Percentiles rank a stretch among this genome's conserved stretches.
phyloP scores from a whole-genome alignment of 2,113 vertebrate genomes.

The Trichomycterus rosablanca region DNA sequence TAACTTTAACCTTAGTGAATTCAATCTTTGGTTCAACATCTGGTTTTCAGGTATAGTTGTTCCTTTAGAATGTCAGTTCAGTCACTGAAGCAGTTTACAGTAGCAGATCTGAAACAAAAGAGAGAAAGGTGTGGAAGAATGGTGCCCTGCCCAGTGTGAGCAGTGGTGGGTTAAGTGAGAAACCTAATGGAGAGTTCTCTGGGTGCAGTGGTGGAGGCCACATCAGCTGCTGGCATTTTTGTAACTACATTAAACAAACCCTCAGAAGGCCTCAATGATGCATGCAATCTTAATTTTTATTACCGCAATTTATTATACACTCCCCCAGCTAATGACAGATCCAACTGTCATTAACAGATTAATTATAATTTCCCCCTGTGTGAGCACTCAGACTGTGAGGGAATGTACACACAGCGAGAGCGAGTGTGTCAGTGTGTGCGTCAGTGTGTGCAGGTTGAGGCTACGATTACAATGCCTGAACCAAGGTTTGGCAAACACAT shows the following conservation, averaged over 20 bases:
- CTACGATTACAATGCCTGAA: constrained; percentile 24
- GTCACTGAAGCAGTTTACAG: constrained; percentile 42
- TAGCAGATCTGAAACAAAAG: neutral
- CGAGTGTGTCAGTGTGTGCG: constrained; percentile 6
- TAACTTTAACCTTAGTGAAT: constrained; percentile 57
- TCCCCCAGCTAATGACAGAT: constrained; percentile 77
- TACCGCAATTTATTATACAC: constrained; percentile 81
- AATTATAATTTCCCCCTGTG: constrained; percentile 76
- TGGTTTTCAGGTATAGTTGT: constrained; percentile 44
- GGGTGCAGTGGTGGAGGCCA: constrained; percentile 65
- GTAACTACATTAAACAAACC: constrained; percentile 82
- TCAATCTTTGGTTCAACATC: constrained; percentile 59
- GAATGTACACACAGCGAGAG: constrained; percentile 2
- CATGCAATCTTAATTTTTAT: constrained; percentile 82
- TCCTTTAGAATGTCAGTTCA: neutral
- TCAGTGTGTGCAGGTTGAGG: constrained; percentile 6
- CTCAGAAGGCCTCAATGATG: constrained; percentile 78
- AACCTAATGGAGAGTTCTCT: constrained; percentile 70
- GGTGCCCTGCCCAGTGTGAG: constrained; percentile 57
- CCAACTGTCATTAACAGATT: constrained; percentile 82
- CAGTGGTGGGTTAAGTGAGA: constrained; percentile 71
- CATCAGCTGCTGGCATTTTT: constrained; percentile 76
- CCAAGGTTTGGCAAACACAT: constrained; percentile 23
- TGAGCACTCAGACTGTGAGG: constrained; percentile 23
- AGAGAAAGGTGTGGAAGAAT: neutral